Evolutionary conservation across 2,888 invertebrate species (phyloP).

Genomic region (Eudemis profundana): DNA sequence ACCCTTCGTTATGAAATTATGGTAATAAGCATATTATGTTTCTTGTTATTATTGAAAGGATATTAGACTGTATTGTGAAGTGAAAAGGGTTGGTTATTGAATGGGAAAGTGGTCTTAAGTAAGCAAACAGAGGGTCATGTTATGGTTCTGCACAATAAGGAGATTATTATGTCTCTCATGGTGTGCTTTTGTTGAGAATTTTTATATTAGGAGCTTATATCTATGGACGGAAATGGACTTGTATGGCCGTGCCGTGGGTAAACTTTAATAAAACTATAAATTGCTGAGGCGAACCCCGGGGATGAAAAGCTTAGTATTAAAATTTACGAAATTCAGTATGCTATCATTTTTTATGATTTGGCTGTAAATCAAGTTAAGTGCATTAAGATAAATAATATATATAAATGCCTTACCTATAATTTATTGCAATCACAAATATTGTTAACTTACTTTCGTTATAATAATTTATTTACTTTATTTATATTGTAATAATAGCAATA

Average conservation of each 20-base stretch:
- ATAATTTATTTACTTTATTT: no score
- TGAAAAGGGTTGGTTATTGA: conserved; percentile 46
- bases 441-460: no score
- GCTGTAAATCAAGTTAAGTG: conserved; percentile 23
- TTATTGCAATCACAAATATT: no score
- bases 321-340: conserved; percentile 13
- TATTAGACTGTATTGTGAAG: conserved; percentile 43
- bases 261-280: conserved; percentile 69
- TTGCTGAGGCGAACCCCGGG: conserved; percentile 40
- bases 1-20: conserved; percentile 81
- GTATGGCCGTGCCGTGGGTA: conserved; percentile 53
- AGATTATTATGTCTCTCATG: conserved; percentile 75
- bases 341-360: conserved; percentile 23
- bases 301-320: conserved; percentile 30
- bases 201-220: conserved; percentile 60
- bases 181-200: conserved; percentile 64
- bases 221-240: conserved; percentile 14
- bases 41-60: not conserved
- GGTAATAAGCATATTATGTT: conserved; percentile 57
- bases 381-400: not conserved
- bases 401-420: no score
- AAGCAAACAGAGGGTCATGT: conserved; percentile 55
- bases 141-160: conserved; percentile 66
- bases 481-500: no score
- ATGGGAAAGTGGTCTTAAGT: conserved; percentile 33